These are phyloP conservation scores for Bombus sibiricus DNA, from an alignment of 1,140 invertebrate genomes.

Conservation along the genomic window DNA sequence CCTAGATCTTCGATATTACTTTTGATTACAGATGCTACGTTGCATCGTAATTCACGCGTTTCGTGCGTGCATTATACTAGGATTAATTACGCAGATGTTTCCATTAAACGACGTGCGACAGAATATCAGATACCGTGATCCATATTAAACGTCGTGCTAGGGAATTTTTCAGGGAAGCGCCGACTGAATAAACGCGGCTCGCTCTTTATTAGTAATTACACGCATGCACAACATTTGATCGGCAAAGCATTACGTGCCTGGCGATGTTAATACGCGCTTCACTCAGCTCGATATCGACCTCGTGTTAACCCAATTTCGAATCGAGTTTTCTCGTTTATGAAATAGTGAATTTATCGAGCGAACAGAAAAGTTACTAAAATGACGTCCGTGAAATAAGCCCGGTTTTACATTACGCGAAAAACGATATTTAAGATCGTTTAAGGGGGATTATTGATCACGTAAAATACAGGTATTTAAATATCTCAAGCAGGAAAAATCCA, in stretches of 20 bases:
- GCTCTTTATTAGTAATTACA: slow-evolving; percentile 4
- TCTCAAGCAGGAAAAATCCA: not conserved
- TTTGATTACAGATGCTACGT: not conserved
- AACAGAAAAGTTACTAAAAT: not conserved
- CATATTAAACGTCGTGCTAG: not conserved
- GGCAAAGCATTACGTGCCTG: slow-evolving; percentile 13
- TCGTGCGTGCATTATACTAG: not conserved
- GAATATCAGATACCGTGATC: not conserved
- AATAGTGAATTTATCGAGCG: not conserved
- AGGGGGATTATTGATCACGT: not conserved
- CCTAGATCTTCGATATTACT: not conserved
- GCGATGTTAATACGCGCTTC: slow-evolving; percentile 8
- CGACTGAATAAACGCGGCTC: not conserved
- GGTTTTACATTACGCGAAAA: not conserved
- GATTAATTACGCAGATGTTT: too few relatives aligned
- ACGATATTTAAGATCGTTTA: too few relatives aligned
- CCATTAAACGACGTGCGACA: too few relatives aligned
- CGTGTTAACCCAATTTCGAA: slow-evolving; percentile 27
- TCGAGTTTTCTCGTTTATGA: not conserved
- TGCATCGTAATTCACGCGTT: not conserved
- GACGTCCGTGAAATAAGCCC: not conserved
- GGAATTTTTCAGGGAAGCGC: not conserved
- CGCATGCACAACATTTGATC: not conserved
- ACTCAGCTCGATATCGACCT: slow-evolving; percentile 3
- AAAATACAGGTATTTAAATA: not conserved